Conservation (phyloP, 1,140 invertebrate species). For the Sesamia nonagrioides region DNA sequence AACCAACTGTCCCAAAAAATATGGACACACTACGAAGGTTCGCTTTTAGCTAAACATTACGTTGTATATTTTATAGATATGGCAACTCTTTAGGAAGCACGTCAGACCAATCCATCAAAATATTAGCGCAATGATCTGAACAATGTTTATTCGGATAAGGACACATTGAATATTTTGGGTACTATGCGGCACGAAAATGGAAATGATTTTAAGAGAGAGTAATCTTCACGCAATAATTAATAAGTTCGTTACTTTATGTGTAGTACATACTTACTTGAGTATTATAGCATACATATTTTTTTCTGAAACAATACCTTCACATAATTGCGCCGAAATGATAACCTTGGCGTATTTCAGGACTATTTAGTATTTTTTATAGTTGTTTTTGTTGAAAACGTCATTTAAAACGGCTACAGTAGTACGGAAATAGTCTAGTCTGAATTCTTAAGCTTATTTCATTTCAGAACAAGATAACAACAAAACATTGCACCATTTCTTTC, state of each 20-base stretch:
- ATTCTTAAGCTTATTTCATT: background rate
- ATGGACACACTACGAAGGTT: background rate
- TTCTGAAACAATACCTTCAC: background rate
- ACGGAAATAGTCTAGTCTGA: background rate
- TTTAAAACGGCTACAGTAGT: background rate
- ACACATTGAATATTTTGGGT: background rate
- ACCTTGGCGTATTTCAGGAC: background rate
- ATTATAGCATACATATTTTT: no score
- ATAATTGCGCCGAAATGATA: background rate
- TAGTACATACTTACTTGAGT: background rate
- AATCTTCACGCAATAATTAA: no score
- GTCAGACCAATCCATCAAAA: constrained; percentile 47
- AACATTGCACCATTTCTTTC: constrained; percentile 19
- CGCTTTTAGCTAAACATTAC: constrained; percentile 11
- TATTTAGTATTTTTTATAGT: background rate
- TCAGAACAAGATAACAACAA: constrained; percentile 1
- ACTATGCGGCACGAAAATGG: background rate
- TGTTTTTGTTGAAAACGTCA: background rate
- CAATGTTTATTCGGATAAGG: background rate
- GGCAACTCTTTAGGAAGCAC: background rate
- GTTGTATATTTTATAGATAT: constrained; percentile 21
- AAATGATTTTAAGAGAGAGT: no score
- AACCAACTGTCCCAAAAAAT: constrained; percentile 12
- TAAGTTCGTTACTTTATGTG: no score
- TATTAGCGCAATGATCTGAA: constrained; percentile 38